Evolutionary conservation across 1,140 invertebrate genomes (phyloP), one percentile per base, ranked within the genome.

Genomic region (Heliconius hermathena): DNA sequence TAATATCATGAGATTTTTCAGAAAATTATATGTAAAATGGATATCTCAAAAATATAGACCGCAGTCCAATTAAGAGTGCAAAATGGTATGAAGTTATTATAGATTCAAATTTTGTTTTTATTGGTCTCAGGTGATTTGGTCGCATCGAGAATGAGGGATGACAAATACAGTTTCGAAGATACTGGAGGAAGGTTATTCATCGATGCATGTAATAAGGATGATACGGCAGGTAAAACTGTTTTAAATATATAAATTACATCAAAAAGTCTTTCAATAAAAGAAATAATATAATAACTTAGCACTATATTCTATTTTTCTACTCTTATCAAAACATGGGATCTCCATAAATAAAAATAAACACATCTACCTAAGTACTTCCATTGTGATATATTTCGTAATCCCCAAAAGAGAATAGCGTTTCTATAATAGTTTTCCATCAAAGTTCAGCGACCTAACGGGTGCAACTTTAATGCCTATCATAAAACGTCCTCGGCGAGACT

Each of bases 391-490:
- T 36, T 36, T 72, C 36, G 36, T 72, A 72, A 36, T 72, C 33
- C 20, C 71, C 71, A 71, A 66, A 73, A 66, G 60, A 76, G 33
- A 80, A 72, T 76, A 60, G 78, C 74, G 60, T 80, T 66, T 26
- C 60, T 46, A 80, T 73, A 29, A 66, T 73, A 81, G 74, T 84
- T 90, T 84, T 85, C 73, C 81, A 81, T 83, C 84, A 88, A 89
- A 92, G 91, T 89, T 90, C 89, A 88, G 57, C 84, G 88, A 91
- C 86, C 91, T 84, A 79, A 78, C 79, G 81, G 82, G 70, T 79
- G 78, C 82, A 79, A 79, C 82, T 73, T 92, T 91, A 88, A 86
- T 91, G 86, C 88, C 90, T 88, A 90, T 88, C 87, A 83, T 92
- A 90, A 93, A 92, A 85, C 82, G 81, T 80, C 87, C 88, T 89